Evolutionary conservation across 2,797 vertebrate species (phyloP).

Genomic region (Parauchenoglanis punctatus): DNA sequence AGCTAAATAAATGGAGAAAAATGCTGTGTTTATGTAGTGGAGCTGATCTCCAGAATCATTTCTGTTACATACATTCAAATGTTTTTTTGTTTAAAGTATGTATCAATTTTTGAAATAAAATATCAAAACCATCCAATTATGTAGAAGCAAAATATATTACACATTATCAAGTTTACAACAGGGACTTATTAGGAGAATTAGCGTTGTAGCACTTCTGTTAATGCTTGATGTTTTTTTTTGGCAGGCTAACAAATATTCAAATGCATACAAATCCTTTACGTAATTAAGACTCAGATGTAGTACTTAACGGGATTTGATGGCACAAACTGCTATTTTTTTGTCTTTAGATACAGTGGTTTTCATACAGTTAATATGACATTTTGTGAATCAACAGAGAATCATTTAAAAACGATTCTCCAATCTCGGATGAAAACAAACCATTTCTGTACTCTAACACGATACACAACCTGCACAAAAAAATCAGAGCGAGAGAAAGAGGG

Average conservation of each 20-base stretch:
- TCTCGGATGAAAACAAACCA: not conserved
- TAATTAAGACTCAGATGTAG: not conserved
- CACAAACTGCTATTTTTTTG: not conserved
- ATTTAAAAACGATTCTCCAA: not conserved
- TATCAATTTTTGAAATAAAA: not conserved
- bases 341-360: not conserved
- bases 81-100: not conserved
- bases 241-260: not conserved
- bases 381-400: not conserved
- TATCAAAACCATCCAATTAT: not conserved
- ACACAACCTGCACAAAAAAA: slow-evolving; percentile 6
- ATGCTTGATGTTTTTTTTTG: not conserved
- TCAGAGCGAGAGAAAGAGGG: not conserved
- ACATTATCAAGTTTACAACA: not conserved
- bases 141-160: not conserved
- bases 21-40: not conserved
- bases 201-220: not conserved
- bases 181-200: not conserved
- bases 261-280: not conserved
- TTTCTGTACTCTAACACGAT: not conserved
- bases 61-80: not conserved
- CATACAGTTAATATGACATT: not conserved
- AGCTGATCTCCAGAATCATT: not conserved
- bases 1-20: not conserved
- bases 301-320: not conserved